These are phyloP conservation scores for Altica lythri DNA, from an alignment of 2,888 invertebrate genomes.

Conservation along the genomic window DNA sequence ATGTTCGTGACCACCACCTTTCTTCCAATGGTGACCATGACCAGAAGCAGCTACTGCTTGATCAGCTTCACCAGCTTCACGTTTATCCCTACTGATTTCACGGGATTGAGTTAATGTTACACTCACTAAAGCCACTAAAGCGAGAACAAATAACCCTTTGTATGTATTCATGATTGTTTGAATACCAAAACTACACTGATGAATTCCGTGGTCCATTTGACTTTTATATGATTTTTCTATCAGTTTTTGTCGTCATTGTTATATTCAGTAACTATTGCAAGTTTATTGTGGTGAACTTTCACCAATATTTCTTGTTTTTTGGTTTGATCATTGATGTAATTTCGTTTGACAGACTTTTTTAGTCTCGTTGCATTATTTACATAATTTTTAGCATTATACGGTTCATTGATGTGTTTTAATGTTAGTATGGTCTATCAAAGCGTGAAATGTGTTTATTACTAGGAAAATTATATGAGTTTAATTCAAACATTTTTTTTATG, in stretches of 20 bases:
- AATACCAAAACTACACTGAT: slow-evolving; percentile 28
- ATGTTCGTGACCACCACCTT: slow-evolving; percentile 64
- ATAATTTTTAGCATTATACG: slow-evolving; percentile 8
- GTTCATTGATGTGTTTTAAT: background rate
- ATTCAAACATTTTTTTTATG: background rate
- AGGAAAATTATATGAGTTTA: background rate
- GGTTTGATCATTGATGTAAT: slow-evolving; percentile 44
- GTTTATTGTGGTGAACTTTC: slow-evolving; percentile 54
- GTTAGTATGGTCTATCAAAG: background rate
- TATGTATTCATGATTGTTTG: slow-evolving; percentile 55
- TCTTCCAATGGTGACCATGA: slow-evolving; percentile 57
- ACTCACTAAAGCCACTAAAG: slow-evolving; percentile 60
- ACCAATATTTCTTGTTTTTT: slow-evolving; percentile 40
- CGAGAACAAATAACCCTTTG: slow-evolving; percentile 75
- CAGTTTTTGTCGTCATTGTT: slow-evolving; percentile 42
- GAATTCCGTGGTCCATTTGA: slow-evolving; percentile 28
- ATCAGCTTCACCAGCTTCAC: slow-evolving; percentile 59
- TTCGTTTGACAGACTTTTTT: slow-evolving; percentile 25
- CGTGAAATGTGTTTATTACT: background rate
- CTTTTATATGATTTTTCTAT: slow-evolving; percentile 49
- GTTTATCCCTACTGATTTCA: slow-evolving; percentile 59
- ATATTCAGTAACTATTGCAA: slow-evolving; percentile 53
- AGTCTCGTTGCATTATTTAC: slow-evolving; percentile 28
- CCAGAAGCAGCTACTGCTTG: slow-evolving; percentile 62
- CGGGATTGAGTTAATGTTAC: slow-evolving; percentile 59